Conservation (phyloP, 2,888 invertebrate genomes). For the Pyrochroa serraticornis region DNA sequence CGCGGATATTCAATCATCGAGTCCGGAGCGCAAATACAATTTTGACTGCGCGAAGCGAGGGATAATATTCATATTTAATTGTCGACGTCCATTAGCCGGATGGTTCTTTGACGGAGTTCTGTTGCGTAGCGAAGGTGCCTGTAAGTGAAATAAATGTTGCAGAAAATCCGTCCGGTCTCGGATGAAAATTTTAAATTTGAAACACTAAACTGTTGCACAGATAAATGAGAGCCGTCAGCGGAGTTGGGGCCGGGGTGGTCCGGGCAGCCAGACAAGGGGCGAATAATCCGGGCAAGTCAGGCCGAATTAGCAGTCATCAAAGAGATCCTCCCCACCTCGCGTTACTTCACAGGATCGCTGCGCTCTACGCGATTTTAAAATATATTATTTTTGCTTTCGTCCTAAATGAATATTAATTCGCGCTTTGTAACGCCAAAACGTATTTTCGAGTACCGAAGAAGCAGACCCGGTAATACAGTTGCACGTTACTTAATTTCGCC, state of each 20-base stretch:
- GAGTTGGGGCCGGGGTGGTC: constrained; percentile 7
- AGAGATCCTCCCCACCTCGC: constrained; percentile 36
- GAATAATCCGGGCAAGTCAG: constrained; percentile 35
- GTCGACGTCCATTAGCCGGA: too few species aligned
- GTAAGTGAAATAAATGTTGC: constrained; percentile 1
- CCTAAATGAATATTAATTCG: constrained; percentile 44
- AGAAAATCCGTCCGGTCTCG: constrained; percentile 10
- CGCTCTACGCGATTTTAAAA: constrained; percentile 37
- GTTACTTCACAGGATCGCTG: constrained; percentile 26
- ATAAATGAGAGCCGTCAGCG: constrained; percentile 9
- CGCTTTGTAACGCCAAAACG: constrained; percentile 31
- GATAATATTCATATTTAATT: too few species aligned
- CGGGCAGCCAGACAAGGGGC: constrained; percentile 17
- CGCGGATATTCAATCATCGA: too few species aligned
- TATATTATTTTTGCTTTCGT: constrained; percentile 39
- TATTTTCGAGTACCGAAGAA: not conserved
- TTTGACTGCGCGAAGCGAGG: too few species aligned
- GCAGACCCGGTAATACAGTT: too few species aligned
- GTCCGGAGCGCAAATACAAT: too few species aligned
- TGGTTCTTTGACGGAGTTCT: too few species aligned
- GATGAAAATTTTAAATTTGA: constrained; percentile 15
- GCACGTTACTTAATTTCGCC: too few species aligned
- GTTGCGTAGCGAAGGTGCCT: not conserved
- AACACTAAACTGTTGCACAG: constrained; percentile 22
- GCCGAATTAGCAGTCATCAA: constrained; percentile 43